Conservation (phyloP, 2,113 vertebrate species). For the Coturnix japonica region DNA sequence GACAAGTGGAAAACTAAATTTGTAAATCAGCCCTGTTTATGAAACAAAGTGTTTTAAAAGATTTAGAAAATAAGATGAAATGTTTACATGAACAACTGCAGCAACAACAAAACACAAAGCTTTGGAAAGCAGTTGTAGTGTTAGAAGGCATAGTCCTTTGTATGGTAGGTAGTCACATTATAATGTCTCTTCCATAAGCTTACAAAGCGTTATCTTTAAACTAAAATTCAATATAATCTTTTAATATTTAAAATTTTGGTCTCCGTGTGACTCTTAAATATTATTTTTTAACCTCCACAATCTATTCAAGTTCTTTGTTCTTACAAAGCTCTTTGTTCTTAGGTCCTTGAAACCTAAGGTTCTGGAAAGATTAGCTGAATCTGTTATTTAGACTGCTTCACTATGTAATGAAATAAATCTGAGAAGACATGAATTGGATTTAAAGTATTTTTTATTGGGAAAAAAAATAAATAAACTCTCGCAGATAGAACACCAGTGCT, state of each 20-base stretch:
- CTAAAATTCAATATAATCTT: background rate
- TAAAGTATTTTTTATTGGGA: background rate
- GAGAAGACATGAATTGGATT: background rate
- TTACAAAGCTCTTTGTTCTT: background rate
- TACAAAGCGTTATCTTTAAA: background rate
- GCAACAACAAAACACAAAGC: accelerated
- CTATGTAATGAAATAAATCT: background rate
- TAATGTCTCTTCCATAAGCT: background rate
- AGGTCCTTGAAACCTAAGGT: background rate
- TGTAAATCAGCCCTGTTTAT: background rate
- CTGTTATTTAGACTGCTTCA: background rate
- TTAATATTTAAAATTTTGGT: background rate
- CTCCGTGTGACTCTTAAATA: no score
- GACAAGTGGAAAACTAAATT: background rate
- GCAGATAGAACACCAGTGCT: background rate
- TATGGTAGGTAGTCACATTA: background rate
- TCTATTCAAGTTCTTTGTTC: background rate
- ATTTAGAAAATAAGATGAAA: background rate
- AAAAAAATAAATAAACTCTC: background rate
- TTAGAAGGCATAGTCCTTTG: background rate
- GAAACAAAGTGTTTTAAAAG: background rate
- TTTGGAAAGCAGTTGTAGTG: background rate
- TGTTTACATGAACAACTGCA: background rate
- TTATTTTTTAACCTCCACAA: accelerated
- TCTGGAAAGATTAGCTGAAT: background rate